Percentiles rank a stretch among this genome's conserved stretches.
Conservation (phyloP, 2,888 invertebrate species). For the Stenurella melanura region DNA sequence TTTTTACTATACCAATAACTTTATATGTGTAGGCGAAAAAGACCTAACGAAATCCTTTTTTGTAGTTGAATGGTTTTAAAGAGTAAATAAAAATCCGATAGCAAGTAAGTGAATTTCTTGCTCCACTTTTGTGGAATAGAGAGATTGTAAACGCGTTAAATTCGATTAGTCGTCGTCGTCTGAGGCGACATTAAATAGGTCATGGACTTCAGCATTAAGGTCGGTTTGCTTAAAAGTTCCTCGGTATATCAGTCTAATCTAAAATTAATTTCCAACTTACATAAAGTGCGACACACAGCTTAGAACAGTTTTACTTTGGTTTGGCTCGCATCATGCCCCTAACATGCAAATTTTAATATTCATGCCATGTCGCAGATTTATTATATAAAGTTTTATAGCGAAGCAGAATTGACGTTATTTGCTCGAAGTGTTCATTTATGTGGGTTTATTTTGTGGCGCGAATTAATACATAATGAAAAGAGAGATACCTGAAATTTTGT, state of each 20-base stretch:
- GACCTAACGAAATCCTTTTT: background rate
- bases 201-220: background rate
- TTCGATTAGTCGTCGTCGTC: background rate
- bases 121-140: background rate
- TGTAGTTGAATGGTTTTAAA: background rate
- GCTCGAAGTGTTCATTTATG: background rate
- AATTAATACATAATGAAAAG: too few relatives aligned
- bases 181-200: background rate
- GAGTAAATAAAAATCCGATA: background rate
- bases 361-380: background rate
- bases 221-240: background rate
- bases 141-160: background rate
- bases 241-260: background rate
- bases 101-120: background rate
- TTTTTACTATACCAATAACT: too few relatives aligned
- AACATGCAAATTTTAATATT: background rate
- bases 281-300: background rate
- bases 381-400: background rate
- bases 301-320: background rate
- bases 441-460: background rate
- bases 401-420: background rate
- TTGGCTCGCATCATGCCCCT: constrained; percentile 1
- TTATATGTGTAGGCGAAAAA: background rate
- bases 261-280: constrained; percentile 3
- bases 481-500: too few relatives aligned